Conservation (phyloP, 2,797 vertebrate species). For the Microhierax caerulescens region DNA sequence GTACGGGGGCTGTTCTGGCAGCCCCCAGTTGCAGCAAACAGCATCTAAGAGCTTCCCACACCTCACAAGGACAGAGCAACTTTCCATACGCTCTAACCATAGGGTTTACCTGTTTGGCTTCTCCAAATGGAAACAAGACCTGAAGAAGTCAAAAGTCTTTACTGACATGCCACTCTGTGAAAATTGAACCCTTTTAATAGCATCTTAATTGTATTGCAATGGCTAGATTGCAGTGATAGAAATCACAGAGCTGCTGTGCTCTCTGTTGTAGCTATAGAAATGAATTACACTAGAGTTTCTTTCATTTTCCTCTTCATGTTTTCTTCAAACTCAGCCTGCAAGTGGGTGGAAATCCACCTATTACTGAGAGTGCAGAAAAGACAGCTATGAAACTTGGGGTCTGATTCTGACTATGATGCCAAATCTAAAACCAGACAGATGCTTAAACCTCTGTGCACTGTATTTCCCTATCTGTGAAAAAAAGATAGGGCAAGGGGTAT, state of each 20-base stretch:
- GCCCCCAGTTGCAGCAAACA: background rate
- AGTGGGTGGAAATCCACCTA: constrained; percentile 31
- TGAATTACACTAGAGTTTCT: background rate
- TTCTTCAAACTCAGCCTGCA: constrained; percentile 24
- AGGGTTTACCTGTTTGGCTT: background rate
- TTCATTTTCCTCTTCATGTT: constrained; percentile 15
- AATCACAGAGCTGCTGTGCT: background rate
- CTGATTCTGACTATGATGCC: background rate
- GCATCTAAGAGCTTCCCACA: background rate
- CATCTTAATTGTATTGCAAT: background rate
- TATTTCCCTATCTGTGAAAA: background rate
- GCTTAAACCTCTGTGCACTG: background rate
- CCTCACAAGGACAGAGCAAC: background rate
- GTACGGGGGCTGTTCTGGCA: background rate
- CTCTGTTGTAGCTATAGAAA: constrained; percentile 13
- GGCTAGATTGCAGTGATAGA: too few relatives aligned
- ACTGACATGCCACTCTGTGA: background rate
- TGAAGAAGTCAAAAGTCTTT: background rate
- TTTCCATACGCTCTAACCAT: background rate
- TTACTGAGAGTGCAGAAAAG: background rate
- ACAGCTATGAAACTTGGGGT: background rate
- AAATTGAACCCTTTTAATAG: background rate
- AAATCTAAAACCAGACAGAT: background rate
- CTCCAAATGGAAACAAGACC: background rate
- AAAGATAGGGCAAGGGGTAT: background rate